Conservation (phyloP, 2,888 invertebrate genomes). For the Macrophya alboannulata region DNA sequence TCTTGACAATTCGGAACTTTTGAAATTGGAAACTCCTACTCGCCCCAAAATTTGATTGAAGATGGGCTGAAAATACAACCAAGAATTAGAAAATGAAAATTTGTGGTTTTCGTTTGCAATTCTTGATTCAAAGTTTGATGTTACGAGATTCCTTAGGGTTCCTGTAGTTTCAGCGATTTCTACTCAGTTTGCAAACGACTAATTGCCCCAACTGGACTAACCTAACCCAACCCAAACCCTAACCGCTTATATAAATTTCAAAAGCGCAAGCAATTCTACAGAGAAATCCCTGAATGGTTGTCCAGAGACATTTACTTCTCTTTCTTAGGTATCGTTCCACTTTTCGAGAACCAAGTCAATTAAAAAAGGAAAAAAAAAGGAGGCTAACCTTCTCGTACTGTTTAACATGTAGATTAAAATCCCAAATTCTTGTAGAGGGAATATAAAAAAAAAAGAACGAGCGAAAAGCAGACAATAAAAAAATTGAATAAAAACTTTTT, state of each 20-base stretch:
- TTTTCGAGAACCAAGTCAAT: too few relatives aligned
- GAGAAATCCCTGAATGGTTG: conserved; percentile 35
- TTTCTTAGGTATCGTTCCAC: background rate
- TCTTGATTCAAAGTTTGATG: background rate
- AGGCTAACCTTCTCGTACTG: too few relatives aligned
- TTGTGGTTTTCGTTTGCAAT: too few relatives aligned
- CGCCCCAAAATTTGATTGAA: too few relatives aligned
- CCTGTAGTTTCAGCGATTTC: too few relatives aligned
- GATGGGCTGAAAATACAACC: too few relatives aligned
- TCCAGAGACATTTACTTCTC: conserved; percentile 15
- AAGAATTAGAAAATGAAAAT: too few relatives aligned
- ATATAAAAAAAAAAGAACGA: background rate
- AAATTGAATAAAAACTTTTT: too few relatives aligned
- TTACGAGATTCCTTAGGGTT: background rate
- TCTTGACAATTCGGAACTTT: background rate
- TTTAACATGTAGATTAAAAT: background rate
- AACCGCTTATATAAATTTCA: conserved; percentile 29
- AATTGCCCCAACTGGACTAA: conserved; percentile 25
- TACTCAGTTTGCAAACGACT: background rate
- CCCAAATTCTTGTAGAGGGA: background rate
- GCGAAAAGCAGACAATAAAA: background rate
- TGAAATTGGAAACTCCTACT: too few relatives aligned
- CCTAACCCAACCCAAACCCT: background rate
- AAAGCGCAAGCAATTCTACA: background rate
- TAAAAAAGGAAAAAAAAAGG: too few relatives aligned